These are phyloP conservation scores for Leptogaster cylindrica DNA, from an alignment of 2,888 invertebrate genomes.

Conservation along the genomic window DNA sequence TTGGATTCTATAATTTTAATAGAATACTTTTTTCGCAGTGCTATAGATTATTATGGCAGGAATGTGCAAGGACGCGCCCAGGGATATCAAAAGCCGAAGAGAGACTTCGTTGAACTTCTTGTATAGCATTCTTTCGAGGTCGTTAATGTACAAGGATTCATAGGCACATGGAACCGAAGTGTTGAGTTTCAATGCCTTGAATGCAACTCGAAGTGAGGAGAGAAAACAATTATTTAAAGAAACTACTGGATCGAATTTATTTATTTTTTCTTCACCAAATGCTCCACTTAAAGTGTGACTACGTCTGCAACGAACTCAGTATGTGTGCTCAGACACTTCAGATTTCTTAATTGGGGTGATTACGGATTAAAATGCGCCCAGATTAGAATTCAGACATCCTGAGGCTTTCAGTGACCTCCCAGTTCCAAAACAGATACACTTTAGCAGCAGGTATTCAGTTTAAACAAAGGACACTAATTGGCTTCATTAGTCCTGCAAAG, in stretches of 20 bases:
- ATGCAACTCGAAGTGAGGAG: background rate
- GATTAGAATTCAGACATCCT: background rate
- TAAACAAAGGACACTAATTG: too few species aligned
- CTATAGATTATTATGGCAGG: constrained; percentile 8
- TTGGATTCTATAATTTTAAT: constrained; percentile 24
- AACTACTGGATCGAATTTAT: constrained; percentile 12
- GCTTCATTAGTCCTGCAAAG: too few species aligned
- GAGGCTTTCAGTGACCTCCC: background rate
- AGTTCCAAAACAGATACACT: too few species aligned
- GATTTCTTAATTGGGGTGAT: constrained; percentile 21
- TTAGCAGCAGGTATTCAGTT: too few species aligned
- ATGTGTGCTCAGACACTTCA: background rate
- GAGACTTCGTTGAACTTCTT: too few species aligned
- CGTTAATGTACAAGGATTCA: too few species aligned
- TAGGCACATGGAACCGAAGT: too few species aligned
- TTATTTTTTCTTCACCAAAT: background rate
- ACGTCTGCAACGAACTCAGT: background rate
- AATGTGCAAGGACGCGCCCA: too few species aligned
- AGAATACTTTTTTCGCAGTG: constrained; percentile 13
- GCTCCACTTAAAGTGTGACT: background rate
- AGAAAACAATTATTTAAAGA: background rate
- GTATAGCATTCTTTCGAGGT: too few species aligned
- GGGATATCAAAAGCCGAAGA: too few species aligned
- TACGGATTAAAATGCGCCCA: constrained; percentile 8
- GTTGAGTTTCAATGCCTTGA: too few species aligned